These are phyloP conservation scores for Sebastolobus altivelis DNA, from an alignment of 2,797 vertebrate species.

Conservation along the genomic window DNA sequence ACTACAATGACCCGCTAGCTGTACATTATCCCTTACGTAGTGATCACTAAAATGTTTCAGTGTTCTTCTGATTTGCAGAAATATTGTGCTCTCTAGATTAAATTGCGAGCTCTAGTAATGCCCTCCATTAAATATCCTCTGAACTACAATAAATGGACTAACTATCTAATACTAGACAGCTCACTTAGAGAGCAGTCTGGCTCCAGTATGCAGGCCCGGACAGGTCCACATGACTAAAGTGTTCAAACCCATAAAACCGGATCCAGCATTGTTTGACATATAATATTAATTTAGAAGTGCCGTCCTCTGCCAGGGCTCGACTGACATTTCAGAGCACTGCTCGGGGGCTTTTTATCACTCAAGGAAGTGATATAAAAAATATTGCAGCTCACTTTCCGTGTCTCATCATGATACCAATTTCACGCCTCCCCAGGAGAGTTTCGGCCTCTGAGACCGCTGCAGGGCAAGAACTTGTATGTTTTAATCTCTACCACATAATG, in stretches of 20 bases:
- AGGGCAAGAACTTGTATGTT: background rate
- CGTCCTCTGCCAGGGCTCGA: slow-evolving; percentile 43
- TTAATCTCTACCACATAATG: slow-evolving; percentile 25
- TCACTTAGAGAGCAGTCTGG: slow-evolving; percentile 26
- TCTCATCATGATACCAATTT: slow-evolving; percentile 29
- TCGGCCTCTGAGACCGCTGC: slow-evolving; percentile 12
- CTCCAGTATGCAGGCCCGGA: slow-evolving; percentile 31
- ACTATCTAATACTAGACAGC: slow-evolving; percentile 13
- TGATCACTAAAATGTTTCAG: background rate
- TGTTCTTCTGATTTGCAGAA: background rate
- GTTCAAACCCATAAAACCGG: slow-evolving; percentile 46
- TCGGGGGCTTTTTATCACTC: slow-evolving; percentile 49
- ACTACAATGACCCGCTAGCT: no score
- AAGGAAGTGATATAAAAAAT: slow-evolving; percentile 44
- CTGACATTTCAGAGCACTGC: slow-evolving; percentile 65
- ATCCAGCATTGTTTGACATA: slow-evolving; percentile 59
- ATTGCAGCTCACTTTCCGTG: slow-evolving; percentile 15
- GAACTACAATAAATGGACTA: background rate
- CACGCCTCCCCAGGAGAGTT: slow-evolving; percentile 5
- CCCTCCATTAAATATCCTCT: slow-evolving; percentile 1
- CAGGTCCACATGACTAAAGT: slow-evolving; percentile 43
- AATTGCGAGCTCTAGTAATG: background rate
- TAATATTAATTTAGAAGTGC: slow-evolving; percentile 55
- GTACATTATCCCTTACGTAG: no score
- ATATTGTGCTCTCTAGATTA: background rate